Conservation (phyloP, 2,888 invertebrate species). For the Acleris holmiana region DNA sequence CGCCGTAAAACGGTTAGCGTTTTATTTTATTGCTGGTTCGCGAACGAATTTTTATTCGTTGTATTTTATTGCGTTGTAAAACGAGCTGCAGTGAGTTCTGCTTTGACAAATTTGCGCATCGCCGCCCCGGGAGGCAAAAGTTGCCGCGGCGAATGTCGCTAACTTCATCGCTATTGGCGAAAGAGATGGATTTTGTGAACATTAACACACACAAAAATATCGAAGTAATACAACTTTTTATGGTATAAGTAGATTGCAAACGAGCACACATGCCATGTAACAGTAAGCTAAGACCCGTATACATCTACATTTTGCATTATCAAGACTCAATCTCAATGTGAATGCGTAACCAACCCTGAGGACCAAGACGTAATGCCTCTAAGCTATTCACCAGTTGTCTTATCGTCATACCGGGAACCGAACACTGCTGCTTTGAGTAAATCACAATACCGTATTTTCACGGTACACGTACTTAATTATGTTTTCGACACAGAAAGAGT, state of each 20-base stretch:
- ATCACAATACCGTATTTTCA: background rate
- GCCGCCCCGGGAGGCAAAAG: constrained; percentile 49
- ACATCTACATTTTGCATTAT: no score
- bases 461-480: background rate
- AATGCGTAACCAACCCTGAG: no score
- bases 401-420: no score
- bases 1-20: constrained; percentile 82
- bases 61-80: constrained; percentile 82
- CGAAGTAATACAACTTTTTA: no score
- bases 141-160: constrained; percentile 40
- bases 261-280: no score
- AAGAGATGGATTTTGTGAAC: constrained; percentile 27
- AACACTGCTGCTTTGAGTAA: background rate
- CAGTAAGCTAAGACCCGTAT: no score
- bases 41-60: constrained; percentile 77
- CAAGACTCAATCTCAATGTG: no score
- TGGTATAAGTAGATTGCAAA: no score
- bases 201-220: background rate
- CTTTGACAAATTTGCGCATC: constrained; percentile 58
- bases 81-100: constrained; percentile 62
- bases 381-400: no score
- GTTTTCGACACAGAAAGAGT: constrained; percentile 13
- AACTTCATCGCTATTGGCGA: constrained; percentile 24
- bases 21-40: constrained; percentile 80
- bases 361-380: no score